These are phyloP conservation scores for Lochmaea capreae DNA, from an alignment of 2,888 invertebrate genomes.

Conservation along the genomic window DNA sequence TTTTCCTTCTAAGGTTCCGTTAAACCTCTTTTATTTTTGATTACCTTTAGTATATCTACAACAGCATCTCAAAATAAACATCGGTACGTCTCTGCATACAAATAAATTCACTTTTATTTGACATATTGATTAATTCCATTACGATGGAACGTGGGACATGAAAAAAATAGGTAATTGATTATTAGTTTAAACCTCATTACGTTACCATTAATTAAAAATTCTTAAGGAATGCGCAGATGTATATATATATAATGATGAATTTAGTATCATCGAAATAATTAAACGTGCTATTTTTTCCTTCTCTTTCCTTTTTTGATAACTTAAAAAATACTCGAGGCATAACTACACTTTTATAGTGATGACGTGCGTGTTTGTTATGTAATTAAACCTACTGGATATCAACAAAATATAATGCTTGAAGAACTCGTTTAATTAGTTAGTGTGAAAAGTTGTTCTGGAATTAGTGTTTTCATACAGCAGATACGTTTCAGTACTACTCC, in stretches of 20 bases:
- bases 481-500: background rate
- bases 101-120: slow-evolving; percentile 14
- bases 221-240: background rate
- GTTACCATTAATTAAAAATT: slow-evolving; percentile 11
- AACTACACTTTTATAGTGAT: background rate
- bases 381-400: background rate
- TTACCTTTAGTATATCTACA: no score
- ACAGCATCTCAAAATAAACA: background rate
- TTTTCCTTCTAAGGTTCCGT: no score
- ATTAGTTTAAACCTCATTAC: slow-evolving; percentile 19
- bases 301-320: background rate
- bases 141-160: background rate
- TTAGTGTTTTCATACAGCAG: background rate
- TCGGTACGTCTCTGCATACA: background rate
- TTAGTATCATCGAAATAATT: background rate
- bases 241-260: background rate
- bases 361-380: background rate
- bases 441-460: background rate
- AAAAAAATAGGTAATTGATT: slow-evolving; percentile 21
- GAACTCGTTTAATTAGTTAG: background rate
- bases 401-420: background rate
- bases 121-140: slow-evolving; percentile 12
- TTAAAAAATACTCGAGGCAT: background rate
- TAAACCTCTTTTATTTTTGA: no score
- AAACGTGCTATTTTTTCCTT: background rate